Conservation (phyloP, 92 coral and sea anemone genomes). For the Parazoanthus darwini region DNA sequence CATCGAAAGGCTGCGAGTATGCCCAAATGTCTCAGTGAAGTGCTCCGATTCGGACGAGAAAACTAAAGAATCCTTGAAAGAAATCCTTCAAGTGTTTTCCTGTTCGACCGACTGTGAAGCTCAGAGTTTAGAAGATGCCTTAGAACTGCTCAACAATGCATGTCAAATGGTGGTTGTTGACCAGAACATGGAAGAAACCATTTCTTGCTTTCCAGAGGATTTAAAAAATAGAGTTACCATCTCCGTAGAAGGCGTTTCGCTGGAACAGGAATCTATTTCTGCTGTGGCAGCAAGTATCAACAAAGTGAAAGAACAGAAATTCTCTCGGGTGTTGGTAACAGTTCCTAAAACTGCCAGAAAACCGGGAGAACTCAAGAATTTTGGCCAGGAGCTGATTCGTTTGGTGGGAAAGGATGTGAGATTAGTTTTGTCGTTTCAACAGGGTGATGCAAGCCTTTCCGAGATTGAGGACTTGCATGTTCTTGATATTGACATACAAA, state of each 20-base stretch:
- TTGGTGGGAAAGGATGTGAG: constrained; percentile 31
- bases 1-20: constrained; percentile 24
- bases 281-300: constrained; percentile 22
- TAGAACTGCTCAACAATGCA: constrained; percentile 42
- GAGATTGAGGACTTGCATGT: constrained; percentile 39
- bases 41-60: constrained; percentile 30
- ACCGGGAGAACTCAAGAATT: constrained; percentile 20
- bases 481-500: constrained; percentile 42
- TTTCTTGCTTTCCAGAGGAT: constrained; percentile 14
- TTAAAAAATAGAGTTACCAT: constrained; percentile 8
- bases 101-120: constrained; percentile 23
- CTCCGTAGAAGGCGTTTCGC: neutral
- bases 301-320: constrained; percentile 1
- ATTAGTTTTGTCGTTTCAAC: neutral
- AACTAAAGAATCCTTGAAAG: constrained; percentile 32
- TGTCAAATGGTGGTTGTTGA: constrained; percentile 32
- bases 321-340: constrained; percentile 4
- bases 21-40: constrained; percentile 40
- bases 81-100: constrained; percentile 16
- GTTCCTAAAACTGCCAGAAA: neutral
- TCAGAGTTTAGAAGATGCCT: constrained; percentile 20
- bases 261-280: constrained; percentile 5
- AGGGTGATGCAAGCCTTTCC: constrained; percentile 15
- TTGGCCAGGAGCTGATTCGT: constrained; percentile 23
- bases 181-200: constrained; percentile 2